Base-by-base conservation (phyloP, 2,888 invertebrate genomes). In the Heliconius cydno region DNA sequence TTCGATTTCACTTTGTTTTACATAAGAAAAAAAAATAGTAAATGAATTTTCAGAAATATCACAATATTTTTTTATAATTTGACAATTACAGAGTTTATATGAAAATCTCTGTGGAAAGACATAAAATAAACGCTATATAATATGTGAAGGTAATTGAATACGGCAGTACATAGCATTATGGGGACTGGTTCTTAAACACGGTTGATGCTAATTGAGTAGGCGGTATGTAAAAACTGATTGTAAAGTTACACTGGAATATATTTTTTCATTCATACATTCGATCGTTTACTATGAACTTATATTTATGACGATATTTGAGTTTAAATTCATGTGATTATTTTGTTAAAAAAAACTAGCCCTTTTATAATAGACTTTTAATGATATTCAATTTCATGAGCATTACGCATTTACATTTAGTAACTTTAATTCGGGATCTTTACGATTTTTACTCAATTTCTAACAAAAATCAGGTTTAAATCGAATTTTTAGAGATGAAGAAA, bases 161-260 rank as follows among this genome's bases (percentile, higher is more conserved):
- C 65, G 77, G 71, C 72, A 72, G 38, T 65, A 60, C 52, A 72
- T 72, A 78, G 52, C 57, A 72, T 57, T 72, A 72, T 22, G 22
- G 34, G 22, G 57, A 57, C 57, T 57, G 72, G 68, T 70, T 70
- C 68, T 70, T 41, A 70, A 70, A 41, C 68, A 70, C 68, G 68
- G 68, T 9, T 70, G 25, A 70, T 63, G 70, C 19, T 77, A 60
- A 77, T 76, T 60, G 52, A 60, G 73, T 77, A 79, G 79, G 79
- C 73, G 73, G 76, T 38, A 65, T 79, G 73, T 68, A 77, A 79
- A 77, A 79, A 79, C 60, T 77, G 30, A 79, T 68, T 46, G 68
- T 79, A 77, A 80, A 80, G n/a, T 70, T 70, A 52, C 57, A 68
- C 38, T 38, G 63, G 74, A 77, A 80, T 75, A 63, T 68, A 63